Percentiles rank a stretch among this genome's conserved stretches.
Conservation (phyloP, 2,113 vertebrate species). For the Platanista minor region DNA sequence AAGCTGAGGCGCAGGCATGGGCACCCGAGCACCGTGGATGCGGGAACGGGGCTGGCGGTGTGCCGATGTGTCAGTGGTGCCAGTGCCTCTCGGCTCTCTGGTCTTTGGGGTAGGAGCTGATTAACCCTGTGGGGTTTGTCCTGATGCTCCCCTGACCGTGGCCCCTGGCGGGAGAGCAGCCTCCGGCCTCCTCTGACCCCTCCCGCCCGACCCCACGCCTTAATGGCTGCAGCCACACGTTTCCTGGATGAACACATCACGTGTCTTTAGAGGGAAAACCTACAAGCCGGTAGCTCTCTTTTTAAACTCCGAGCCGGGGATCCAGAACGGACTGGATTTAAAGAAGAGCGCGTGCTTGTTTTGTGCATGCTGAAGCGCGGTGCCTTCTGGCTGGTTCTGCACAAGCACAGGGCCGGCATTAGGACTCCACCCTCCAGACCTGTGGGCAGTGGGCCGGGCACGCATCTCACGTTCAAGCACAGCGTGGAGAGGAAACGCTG, state of each 20-base stretch:
- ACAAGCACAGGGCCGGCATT: rapidly evolving
- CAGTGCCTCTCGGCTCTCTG: background rate
- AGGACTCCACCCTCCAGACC: background rate
- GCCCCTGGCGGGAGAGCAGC: too few species aligned
- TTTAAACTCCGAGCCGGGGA: background rate
- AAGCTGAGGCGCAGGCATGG: background rate
- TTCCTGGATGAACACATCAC: background rate
- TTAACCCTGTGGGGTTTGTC: background rate
- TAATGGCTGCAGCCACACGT: rapidly evolving
- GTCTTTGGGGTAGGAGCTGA: background rate
- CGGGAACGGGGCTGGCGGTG: background rate
- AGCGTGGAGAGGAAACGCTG: background rate
- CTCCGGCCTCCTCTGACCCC: background rate
- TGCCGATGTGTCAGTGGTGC: background rate
- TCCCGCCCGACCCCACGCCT: background rate
- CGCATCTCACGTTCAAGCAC: rapidly evolving
- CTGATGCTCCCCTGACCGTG: rapidly evolving
- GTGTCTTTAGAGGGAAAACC: background rate
- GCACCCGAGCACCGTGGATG: background rate
- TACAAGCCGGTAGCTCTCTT: background rate
- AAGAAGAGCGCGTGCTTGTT: background rate
- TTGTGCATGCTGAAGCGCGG: rapidly evolving
- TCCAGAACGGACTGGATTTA: background rate
- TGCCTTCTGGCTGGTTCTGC: background rate
- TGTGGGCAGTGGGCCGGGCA: rapidly evolving